Conservation (phyloP, 2,888 invertebrate species). For the Lysandra bellargus region DNA sequence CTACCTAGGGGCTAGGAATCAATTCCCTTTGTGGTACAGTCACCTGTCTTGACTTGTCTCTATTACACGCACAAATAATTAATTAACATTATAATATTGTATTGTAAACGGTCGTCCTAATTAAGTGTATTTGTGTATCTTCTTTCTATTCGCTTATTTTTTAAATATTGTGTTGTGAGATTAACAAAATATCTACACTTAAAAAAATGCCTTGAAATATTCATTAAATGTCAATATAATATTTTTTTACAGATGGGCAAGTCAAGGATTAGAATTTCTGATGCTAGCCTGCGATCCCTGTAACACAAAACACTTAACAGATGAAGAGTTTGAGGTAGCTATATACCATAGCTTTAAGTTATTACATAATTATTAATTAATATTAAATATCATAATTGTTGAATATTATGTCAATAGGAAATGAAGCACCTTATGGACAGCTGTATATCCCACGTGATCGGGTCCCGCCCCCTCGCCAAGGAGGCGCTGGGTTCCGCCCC, state of each 20-base stretch:
- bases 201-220: too few species aligned
- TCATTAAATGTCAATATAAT: too few species aligned
- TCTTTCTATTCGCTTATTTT: too few species aligned
- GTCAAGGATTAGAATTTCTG: conserved; percentile 93
- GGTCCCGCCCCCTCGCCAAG: conserved; percentile 67
- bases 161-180: too few species aligned
- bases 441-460: conserved; percentile 93
- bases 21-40: too few species aligned
- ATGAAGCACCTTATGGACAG: conserved; percentile 89
- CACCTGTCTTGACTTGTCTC: too few species aligned
- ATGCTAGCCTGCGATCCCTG: conserved; percentile 91
- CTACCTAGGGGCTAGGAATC: too few species aligned
- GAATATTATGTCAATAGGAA: conserved; percentile 48
- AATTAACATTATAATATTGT: too few species aligned
- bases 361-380: neutral
- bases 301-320: conserved; percentile 87
- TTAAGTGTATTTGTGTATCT: too few species aligned
- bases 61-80: too few species aligned
- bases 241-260: conserved; percentile 85
- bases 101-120: too few species aligned
- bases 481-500: conserved; percentile 37
- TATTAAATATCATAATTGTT: neutral
- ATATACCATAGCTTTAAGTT: neutral
- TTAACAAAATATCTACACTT: too few species aligned
- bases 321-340: conserved; percentile 87